Evolutionary conservation across 2,888 invertebrate species (phyloP), one percentile per base, ranked within the genome.

Genomic region (Drosophila antonietae): DNA sequence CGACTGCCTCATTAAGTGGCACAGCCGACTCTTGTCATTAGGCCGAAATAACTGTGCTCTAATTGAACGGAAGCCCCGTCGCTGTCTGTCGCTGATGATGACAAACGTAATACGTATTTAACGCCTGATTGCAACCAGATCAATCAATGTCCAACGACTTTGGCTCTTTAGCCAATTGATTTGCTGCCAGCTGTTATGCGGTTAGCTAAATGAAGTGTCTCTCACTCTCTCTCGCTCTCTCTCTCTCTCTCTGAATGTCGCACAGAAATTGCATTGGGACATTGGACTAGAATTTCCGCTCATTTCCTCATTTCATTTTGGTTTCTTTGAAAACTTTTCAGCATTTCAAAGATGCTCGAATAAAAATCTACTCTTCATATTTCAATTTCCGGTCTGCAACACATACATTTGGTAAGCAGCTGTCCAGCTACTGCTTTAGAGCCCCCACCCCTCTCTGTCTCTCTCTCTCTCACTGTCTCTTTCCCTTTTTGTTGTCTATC

Each of bases 21-120:
- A 18, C 9, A 18, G 55, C 61, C 55, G 47, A 51, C 57, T 47
- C 41, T 35, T 64, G 77, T 79, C 77, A 79, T 78, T 78, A 79
- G 72, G 65, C 49, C 44, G 44, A 52, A 75, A 66, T 73, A 63
- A 63, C 58, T 64, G 68, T 61, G 71, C 44, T 75, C 80, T 87
- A 87, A 85, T 87, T 87, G 81, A 73, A 86, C 84, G 87, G 80
- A 83, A 81, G 78, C 78, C 57, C 63, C 37, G 44, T 62, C 23
- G 69, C 41, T 61, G 68, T 55, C 51, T 51, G 33, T 10, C 33
- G 76, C 41, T 78, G 88, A 83, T 86, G 83, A 83, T 86, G 83
- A 83, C 71, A 73, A 71, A 64, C 46, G 37, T 63, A 58, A 59
- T 70, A 55, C 68, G 65, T 55, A 72, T 71, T 69, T 78, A 68